Conservation (phyloP, 1,140 invertebrate genomes). For the Pemphigus obesinymphae region DNA sequence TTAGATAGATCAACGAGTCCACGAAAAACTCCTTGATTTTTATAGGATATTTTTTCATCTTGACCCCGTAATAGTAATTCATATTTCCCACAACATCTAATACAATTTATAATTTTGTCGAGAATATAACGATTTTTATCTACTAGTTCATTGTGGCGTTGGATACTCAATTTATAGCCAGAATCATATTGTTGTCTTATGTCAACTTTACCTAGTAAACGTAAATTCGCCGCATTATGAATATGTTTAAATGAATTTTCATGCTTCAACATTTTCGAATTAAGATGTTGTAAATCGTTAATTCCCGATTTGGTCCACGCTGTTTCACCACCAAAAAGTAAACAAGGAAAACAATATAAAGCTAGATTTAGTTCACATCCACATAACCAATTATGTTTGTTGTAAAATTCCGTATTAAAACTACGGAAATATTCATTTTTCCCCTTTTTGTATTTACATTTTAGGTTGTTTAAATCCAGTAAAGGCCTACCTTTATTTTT, state of each 20-base stretch:
- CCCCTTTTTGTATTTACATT: too few relatives aligned
- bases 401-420: too few relatives aligned
- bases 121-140: neutral
- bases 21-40: slow-evolving; percentile 43
- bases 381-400: too few relatives aligned
- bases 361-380: too few relatives aligned
- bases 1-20: too few relatives aligned
- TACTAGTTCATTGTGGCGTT: neutral
- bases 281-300: neutral
- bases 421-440: too few relatives aligned
- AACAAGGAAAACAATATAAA: too few relatives aligned
- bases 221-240: neutral
- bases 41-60: slow-evolving; percentile 46
- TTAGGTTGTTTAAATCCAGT: too few relatives aligned
- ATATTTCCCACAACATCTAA: slow-evolving; percentile 48
- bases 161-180: slow-evolving; percentile 15
- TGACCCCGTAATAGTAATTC: slow-evolving; percentile 47
- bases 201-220: neutral
- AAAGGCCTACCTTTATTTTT: neutral
- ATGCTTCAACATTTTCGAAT: slow-evolving; percentile 41
- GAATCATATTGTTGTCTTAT: neutral
- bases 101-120: slow-evolving; percentile 48
- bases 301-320: slow-evolving; percentile 42
- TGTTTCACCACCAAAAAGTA: too few relatives aligned
- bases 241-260: slow-evolving; percentile 32